Percentiles rank a stretch among this genome's conserved stretches.
phyloP scores from a whole-genome alignment of 2,113 vertebrate genomes.

The Balaeniceps rex region DNA sequence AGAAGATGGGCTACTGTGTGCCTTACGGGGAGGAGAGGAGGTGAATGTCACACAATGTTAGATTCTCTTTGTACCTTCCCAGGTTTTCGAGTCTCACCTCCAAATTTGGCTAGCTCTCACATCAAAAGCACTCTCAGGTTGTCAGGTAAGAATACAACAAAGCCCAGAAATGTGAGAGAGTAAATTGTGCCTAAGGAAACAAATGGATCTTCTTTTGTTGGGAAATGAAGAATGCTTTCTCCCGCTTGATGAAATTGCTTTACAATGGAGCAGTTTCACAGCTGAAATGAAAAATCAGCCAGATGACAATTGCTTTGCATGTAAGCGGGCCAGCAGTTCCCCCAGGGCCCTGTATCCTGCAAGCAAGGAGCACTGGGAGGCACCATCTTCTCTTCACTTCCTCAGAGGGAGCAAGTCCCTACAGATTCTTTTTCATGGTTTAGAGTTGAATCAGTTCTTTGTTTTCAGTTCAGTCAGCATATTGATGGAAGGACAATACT shows the following conservation, averaged over 20 bases:
- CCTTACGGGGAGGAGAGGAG: neutral
- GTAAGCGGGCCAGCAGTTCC: neutral
- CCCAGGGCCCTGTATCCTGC: neutral
- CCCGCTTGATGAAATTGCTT: neutral
- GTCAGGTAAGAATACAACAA: slow-evolving; percentile 25
- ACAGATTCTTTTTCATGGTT: neutral
- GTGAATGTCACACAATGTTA: neutral
- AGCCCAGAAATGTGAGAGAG: neutral
- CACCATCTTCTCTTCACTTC: neutral
- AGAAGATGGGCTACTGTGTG: neutral
- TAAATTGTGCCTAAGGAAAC: slow-evolving; percentile 39
- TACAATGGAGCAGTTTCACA: slow-evolving; percentile 30
- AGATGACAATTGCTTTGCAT: slow-evolving; percentile 8
- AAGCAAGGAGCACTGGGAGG: neutral
- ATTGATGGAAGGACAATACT: slow-evolving; percentile 4
- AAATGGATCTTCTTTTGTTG: slow-evolving; percentile 22
- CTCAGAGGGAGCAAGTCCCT: neutral
- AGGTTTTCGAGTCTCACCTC: neutral
- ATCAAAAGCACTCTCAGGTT: slow-evolving; percentile 23
- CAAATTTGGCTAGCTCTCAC: neutral
- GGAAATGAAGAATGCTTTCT: neutral
- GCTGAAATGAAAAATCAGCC: slow-evolving; percentile 30
- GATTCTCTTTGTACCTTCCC: neutral
- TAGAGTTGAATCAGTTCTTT: slow-evolving; percentile 27
- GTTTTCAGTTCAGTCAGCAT: neutral